Evolutionary conservation across 2,797 vertebrate species (phyloP), one percentile per base, ranked within the genome.

Genomic region (Echiichthys vipera): DNA sequence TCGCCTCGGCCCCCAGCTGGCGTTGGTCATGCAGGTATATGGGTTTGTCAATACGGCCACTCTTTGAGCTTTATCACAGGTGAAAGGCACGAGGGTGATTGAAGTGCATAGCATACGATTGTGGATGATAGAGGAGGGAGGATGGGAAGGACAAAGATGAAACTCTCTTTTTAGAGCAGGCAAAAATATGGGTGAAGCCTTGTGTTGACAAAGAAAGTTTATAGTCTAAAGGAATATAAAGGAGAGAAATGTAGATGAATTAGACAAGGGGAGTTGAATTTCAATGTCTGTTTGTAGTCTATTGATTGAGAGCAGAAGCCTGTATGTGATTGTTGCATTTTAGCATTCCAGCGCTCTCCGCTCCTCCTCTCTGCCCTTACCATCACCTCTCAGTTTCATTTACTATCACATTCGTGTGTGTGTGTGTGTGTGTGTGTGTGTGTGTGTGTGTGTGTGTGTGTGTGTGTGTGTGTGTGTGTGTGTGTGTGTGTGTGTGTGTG

Each of bases 31-130:
- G 68, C 77, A 81, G 79, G 78, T 88, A 77, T 87, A 87, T 84
- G 80, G 81, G 55, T 91, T 88, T 81, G 84, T 90, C 90, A 85
- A 88, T 91, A 84, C 49, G n/a, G 70, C 57, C 58, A 62, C 42
- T 71, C 37, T 36, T 72, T 66, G 42, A 71, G 56, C 61, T 84
- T 79, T 39, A 83, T 89, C 80, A 62, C 43, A 32, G 67, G 45
- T 69, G 71, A 78, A 74, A 61, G 47, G 65, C 39, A 39, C 0
- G 1, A 4, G 22, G 20, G 68, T 73, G 81, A 88, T 75, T 84
- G 75, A 86, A 79, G 70, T 32, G 5, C 43, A 22, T 7, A 17
- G 65, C 29, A 32, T n/a, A 39, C 22, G 69, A 68, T 25, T 40
- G 56, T 3, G 42, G 49, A 49, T 61, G 71, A 61, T 40, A 22